Conservation (phyloP, 1,140 invertebrate species). For the Gonatopus flavifemur region DNA sequence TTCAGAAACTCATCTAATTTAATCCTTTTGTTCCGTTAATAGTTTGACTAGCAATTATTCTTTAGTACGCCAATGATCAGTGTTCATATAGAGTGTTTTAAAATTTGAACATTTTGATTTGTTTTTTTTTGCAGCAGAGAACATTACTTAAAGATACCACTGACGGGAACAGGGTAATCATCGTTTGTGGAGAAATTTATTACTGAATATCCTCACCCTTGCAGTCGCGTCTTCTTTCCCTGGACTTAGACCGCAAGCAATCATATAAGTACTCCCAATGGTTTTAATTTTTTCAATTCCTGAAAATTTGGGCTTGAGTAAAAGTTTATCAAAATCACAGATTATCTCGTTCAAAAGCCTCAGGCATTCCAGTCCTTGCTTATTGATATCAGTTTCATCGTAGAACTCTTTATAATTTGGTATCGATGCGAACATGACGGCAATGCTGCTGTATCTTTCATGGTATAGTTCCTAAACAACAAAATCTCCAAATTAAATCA, state of each 20-base stretch:
- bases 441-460: conserved; percentile 90
- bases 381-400: conserved; percentile 95
- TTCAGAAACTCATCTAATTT: no score
- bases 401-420: conserved; percentile 99
- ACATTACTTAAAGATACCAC: no score
- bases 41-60: no score
- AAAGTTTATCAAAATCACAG: conserved; percentile 95
- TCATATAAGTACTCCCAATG: conserved; percentile 98
- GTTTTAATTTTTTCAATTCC: conserved; percentile 99
- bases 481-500: background rate
- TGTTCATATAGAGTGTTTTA: no score
- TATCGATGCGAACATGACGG: conserved; percentile 97
- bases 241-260: conserved; percentile 88
- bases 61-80: no score
- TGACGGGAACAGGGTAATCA: no score
- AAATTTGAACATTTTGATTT: no score
- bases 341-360: conserved; percentile 97
- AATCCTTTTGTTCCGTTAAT: no score
- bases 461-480: conserved; percentile 83
- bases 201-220: no score
- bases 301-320: conserved; percentile 93
- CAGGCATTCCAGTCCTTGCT: conserved; percentile 94
- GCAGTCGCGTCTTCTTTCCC: conserved; percentile 76
- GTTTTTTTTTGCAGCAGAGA: no score
- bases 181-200: no score